phyloP scores from a whole-genome alignment of 1,140 invertebrate species.

The Drosophila nannoptera region DNA sequence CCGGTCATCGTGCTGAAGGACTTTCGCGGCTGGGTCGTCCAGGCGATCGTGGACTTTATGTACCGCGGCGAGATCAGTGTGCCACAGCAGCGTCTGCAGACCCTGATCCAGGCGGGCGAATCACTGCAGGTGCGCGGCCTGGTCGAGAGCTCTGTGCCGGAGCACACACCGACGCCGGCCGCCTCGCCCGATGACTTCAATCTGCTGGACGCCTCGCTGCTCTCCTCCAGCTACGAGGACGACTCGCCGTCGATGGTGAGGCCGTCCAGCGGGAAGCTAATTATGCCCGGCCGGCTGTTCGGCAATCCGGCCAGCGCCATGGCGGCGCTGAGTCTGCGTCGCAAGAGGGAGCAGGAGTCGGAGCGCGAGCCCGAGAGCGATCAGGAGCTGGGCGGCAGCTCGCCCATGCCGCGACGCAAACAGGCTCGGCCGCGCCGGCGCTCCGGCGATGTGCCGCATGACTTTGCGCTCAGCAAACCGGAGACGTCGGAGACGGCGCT shows the following conservation, averaged over 20 bases:
- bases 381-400: conserved; percentile 80
- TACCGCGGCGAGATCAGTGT: conserved; percentile 94
- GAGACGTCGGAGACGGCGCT: conserved; percentile 37
- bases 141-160: conserved; percentile 84
- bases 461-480: conserved; percentile 59
- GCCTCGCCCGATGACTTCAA: conserved; percentile 82
- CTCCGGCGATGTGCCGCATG: conserved; percentile 86
- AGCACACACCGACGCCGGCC: conserved; percentile 83
- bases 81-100: conserved; percentile 88
- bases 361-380: conserved; percentile 62
- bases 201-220: conserved; percentile 62
- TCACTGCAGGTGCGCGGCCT: conserved; percentile 90
- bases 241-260: conserved; percentile 70
- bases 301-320: conserved; percentile 58
- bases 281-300: conserved; percentile 68
- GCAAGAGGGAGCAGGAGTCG: conserved; percentile 75
- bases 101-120: conserved; percentile 91
- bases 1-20: conserved; percentile 95
- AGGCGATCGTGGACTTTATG: conserved; percentile 94
- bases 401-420: conserved; percentile 87
- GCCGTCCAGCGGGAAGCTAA: conserved; percentile 53
- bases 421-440: conserved; percentile 89
- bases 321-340: conserved; percentile 59
- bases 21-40: conserved; percentile 90
- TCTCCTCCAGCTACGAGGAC: conserved; percentile 70